Conservation (phyloP, 1,140 invertebrate species). For the Drosophila mayri region DNA sequence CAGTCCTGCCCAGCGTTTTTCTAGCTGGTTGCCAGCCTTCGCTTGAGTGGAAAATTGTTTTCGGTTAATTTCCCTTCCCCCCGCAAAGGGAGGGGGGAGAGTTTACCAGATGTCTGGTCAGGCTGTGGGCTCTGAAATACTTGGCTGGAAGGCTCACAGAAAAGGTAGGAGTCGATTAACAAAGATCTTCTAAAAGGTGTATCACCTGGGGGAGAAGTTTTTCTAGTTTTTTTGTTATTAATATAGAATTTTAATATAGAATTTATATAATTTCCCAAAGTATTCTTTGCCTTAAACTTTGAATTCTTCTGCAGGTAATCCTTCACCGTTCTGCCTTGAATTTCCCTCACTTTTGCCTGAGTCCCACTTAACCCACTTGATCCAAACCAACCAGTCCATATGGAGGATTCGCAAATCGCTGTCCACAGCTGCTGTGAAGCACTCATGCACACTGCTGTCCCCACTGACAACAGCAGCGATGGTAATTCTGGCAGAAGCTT, state of each 20-base stretch:
- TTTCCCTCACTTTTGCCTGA: background rate
- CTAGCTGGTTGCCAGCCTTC: conserved; percentile 69
- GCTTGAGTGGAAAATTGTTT: conserved; percentile 82
- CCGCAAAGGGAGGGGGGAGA: background rate
- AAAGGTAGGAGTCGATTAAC: conserved; percentile 37
- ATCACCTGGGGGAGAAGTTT: background rate
- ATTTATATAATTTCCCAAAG: background rate
- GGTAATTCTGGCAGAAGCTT: conserved; percentile 13
- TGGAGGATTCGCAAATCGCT: background rate
- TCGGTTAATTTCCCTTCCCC: conserved; percentile 62
- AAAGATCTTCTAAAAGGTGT: background rate
- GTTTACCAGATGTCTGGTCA: conserved; percentile 44
- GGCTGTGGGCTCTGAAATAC: conserved; percentile 44
- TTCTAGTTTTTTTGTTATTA: background rate
- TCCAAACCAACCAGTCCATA: background rate
- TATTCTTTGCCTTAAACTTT: background rate
- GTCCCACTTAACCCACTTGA: conserved; percentile 30
- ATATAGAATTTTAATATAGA: too few relatives aligned
- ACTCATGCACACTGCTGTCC: conserved; percentile 47
- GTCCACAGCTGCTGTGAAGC: conserved; percentile 11
- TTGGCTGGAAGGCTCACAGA: background rate
- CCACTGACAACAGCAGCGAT: conserved; percentile 44
- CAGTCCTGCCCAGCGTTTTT: conserved; percentile 66
- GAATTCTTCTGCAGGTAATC: background rate
- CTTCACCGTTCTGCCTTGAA: background rate